Base-by-base conservation (phyloP, 2,797 vertebrate species). In the Dryobates pubescens region DNA sequence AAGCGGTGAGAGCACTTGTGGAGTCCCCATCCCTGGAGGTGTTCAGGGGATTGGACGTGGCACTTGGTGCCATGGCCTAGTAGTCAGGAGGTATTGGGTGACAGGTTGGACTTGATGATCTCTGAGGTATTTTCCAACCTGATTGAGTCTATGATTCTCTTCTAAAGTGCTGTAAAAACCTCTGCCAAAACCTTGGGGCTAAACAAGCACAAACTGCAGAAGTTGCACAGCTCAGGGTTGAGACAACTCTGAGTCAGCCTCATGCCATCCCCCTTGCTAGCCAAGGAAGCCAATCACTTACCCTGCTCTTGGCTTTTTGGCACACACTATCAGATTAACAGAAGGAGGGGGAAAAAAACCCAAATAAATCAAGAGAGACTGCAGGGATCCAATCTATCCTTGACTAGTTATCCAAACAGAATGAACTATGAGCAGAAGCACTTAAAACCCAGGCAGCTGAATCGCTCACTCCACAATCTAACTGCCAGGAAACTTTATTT, bases 401-500 rank as follows among this genome's bases (percentile, higher is more conserved):
- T 86, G 91, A 73, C 92, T 86, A 75, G 69, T 77, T 82, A 63
- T 64, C 82, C 91, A 96, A 96, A 96, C 91, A 95, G 81, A 87
- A 88, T 78, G 54, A 68, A 74, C 61, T 78, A 70, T 58, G 49
- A 88, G 89, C 86, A 85, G 38, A 67, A 88, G 49, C 70, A 81
- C 68, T 87, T 94, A 90, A 86, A 90, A 36, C 36, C 0, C 1
- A 80, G 67, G 38, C 14, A 0, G 56, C 5, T 84, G 65, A 76
- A 86, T 96, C 95, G 93, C 65, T 96, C 91, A 82, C 38, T 58
- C 83, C 65, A 43, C 51, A 83, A 76, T 67, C 43, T 75, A 62
- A 65, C 71, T 67, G 59, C 70, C 84, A 58, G 38, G 34, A 54
- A 88, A 70, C 82, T 96, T 95, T 94, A 96, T 96, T 96, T 96